Percentiles rank a stretch among this genome's conserved stretches.
phyloP scores from a whole-genome alignment of 2,797 vertebrate species.

The Astyanax mexicanus region DNA sequence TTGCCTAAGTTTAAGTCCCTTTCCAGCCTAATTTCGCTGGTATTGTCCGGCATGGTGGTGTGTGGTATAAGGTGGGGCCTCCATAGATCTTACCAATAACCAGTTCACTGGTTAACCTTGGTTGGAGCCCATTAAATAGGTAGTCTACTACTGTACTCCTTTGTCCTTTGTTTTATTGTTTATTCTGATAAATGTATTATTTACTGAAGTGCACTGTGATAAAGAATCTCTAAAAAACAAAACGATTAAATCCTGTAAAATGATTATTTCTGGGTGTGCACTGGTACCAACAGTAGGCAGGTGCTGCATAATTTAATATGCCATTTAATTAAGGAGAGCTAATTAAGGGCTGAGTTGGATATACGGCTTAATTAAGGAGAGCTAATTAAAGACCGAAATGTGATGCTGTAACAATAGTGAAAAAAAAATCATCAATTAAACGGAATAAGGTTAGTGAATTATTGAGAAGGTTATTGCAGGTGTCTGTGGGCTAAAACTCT shows the following conservation, averaged over 20 bases:
- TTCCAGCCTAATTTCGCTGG: too few relatives aligned
- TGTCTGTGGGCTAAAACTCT: not conserved
- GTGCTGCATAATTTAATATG: slow-evolving; percentile 37
- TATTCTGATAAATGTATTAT: too few relatives aligned
- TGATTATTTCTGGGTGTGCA: not conserved
- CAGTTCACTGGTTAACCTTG: too few relatives aligned
- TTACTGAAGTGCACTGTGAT: too few relatives aligned
- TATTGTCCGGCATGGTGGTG: too few relatives aligned
- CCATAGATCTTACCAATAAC: too few relatives aligned
- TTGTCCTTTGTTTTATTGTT: too few relatives aligned
- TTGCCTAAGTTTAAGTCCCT: too few relatives aligned
- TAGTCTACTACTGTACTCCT: too few relatives aligned
- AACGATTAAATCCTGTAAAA: slow-evolving; percentile 9
- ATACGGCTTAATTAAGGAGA: slow-evolving; percentile 57
- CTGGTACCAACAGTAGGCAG: slow-evolving; percentile 17
- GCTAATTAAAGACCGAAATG: slow-evolving; percentile 30
- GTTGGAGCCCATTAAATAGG: too few relatives aligned
- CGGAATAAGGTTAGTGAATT: not conserved
- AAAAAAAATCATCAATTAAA: not conserved
- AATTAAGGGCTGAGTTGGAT: slow-evolving; percentile 66
- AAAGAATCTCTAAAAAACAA: not conserved
- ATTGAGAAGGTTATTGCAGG: not conserved
- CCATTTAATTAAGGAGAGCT: slow-evolving; percentile 74
- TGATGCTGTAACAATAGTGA: not conserved
- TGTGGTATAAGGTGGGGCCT: too few relatives aligned